Evolutionary conservation across 2,888 invertebrate species (phyloP).

Genomic region (Microplitis deprimator): DNA sequence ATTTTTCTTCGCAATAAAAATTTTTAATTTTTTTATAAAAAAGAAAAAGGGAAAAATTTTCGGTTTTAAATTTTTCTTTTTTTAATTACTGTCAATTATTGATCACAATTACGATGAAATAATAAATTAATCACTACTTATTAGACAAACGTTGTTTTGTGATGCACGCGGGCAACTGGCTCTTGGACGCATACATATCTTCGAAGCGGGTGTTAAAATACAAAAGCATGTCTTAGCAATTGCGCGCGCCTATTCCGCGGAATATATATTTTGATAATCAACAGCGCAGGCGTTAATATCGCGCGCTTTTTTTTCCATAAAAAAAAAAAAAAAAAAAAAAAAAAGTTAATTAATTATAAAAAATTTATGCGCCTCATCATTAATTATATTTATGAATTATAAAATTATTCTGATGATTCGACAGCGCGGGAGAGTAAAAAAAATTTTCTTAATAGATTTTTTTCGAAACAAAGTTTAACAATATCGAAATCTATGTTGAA

Average conservation of each 20-base stretch:
- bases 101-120: not conserved
- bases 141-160: conserved; percentile 44
- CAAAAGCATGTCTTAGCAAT: conserved; percentile 4
- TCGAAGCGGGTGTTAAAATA: not conserved
- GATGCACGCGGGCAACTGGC: conserved; percentile 51
- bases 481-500: too few species aligned
- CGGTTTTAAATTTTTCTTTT: not conserved
- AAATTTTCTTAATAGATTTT: too few species aligned
- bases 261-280: not conserved
- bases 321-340: not conserved
- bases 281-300: conserved; percentile 3
- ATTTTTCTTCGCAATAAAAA: not conserved
- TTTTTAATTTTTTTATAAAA: not conserved
- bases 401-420: too few species aligned
- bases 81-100: not conserved
- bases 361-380: too few species aligned
- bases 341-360: not conserved
- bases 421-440: too few species aligned
- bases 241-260: conserved; percentile 2
- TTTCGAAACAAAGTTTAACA: too few species aligned
- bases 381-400: too few species aligned
- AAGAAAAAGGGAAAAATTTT: not conserved
- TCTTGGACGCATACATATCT: conserved; percentile 2
- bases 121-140: not conserved
- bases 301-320: conserved; percentile 4